Percentiles rank a stretch among this genome's conserved stretches.
These are phyloP conservation scores for Aspidoscelis tigris DNA, from an alignment of 2,113 vertebrate genomes.

Conservation along the genomic window DNA sequence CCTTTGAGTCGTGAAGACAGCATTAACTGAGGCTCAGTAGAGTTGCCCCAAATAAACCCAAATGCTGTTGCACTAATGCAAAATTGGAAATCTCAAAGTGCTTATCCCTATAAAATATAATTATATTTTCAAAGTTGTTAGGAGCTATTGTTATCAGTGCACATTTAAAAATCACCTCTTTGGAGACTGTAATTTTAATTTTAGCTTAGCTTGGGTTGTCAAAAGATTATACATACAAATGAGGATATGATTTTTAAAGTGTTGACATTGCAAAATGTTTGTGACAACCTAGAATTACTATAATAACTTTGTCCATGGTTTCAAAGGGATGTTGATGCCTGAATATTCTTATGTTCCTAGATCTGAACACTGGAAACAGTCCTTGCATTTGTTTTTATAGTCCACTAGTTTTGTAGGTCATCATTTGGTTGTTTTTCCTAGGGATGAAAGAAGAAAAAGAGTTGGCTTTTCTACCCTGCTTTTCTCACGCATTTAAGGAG, in stretches of 20 bases:
- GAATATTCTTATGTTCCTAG: not conserved
- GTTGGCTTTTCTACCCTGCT: no score
- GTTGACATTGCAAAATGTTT: slow-evolving; percentile 18
- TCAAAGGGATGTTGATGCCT: not conserved
- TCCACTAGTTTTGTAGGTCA: not conserved
- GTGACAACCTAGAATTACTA: slow-evolving; percentile 10
- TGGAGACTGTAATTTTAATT: slow-evolving; percentile 28
- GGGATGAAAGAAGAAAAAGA: not conserved
- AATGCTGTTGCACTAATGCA: not conserved
- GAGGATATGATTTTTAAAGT: slow-evolving; percentile 24
- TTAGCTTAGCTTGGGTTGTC: slow-evolving; percentile 27
- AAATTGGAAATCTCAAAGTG: slow-evolving; percentile 17
- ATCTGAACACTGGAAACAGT: not conserved
- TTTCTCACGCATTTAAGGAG: no score
- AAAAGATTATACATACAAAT: slow-evolving; percentile 32
- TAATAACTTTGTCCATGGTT: slow-evolving; percentile 16
- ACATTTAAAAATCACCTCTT: slow-evolving; percentile 23
- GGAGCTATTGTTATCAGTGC: slow-evolving; percentile 29
- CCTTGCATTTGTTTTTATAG: not conserved
- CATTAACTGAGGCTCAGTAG: not conserved
- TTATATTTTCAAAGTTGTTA: slow-evolving; percentile 37
- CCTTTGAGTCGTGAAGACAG: not conserved
- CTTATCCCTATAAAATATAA: slow-evolving; percentile 29
- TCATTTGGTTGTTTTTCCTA: not conserved
- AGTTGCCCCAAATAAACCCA: not conserved